Percentiles rank a stretch among this genome's conserved stretches.
phyloP scores from a whole-genome alignment of 2,888 invertebrate species.

The Rhorus exstirpatorius region DNA sequence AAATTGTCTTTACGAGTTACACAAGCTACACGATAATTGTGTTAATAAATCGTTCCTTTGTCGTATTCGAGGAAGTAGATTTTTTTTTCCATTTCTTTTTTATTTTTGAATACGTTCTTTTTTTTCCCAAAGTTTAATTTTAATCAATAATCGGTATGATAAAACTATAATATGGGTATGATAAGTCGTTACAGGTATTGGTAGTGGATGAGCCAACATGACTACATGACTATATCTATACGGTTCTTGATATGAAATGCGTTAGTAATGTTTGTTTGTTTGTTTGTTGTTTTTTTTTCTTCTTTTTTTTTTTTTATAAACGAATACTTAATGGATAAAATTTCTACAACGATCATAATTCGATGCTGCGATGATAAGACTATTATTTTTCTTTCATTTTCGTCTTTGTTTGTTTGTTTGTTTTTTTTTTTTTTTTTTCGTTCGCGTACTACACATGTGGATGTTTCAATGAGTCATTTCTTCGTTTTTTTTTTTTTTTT shows the following conservation, averaged over 20 bases:
- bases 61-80: background rate
- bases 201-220: conserved; percentile 63
- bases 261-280: conserved; percentile 57
- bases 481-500: conserved; percentile 1
- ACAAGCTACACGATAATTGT: conserved; percentile 64
- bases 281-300: too few relatives aligned
- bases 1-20: conserved; percentile 64
- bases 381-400: conserved; percentile 22
- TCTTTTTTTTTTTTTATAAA: conserved; percentile 24
- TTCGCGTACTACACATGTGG: background rate
- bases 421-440: conserved; percentile 3
- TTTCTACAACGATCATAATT: conserved; percentile 52
- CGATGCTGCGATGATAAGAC: conserved; percentile 56
- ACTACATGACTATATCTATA: conserved; percentile 61
- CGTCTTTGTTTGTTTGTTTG: too few relatives aligned
- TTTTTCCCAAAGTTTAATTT: conserved; percentile 19
- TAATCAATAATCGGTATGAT: conserved; percentile 57
- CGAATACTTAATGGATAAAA: conserved; percentile 50
- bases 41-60: conserved; percentile 55
- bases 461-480: conserved; percentile 1
- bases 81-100: conserved; percentile 13
- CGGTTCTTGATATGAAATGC: conserved; percentile 70
- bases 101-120: conserved; percentile 15
- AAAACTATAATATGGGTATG: conserved; percentile 68
- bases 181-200: conserved; percentile 62